Base-by-base conservation (phyloP, 1,140 invertebrate genomes). In the Drosophila simulans region DNA sequence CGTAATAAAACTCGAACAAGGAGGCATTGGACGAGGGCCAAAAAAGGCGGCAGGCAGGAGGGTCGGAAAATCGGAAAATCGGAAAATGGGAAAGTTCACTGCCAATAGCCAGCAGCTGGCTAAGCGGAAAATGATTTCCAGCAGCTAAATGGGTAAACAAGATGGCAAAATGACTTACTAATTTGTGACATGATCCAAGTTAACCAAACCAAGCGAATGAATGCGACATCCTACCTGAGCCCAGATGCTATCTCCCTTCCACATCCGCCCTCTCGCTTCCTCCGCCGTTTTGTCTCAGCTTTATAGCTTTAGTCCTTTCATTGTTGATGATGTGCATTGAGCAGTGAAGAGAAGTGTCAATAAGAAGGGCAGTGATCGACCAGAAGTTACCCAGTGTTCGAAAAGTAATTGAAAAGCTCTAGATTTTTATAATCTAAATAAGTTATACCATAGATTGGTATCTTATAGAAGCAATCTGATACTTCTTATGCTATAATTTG, bases 141-240 rank as follows among this genome's bases (percentile, higher is more conserved):
- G 64, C 64, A 69, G 52, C 70, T 55, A 74, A 74, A 63, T 73
- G 71, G 58, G 73, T 60, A 76, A 66, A 66, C 70, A 76, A 59
- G 75, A 66, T 43, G 68, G 51, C 73, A 58, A 79, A 78, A 65
- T 89, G 85, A 89, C 80, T 90, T 89, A 90, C 80, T 89, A 89
- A 89, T 89, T 89, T 89, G 84, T 68, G 85, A 90, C 76, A 89
- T 84, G 84, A 89, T 89, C 65, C 85, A 80, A 77, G 85, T 89
- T 89, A 90, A 69, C 60, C 77, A 71, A 82, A 35, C 54, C 74
- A 64, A 77, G 55, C 73, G 66, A 59, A 80, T 60, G 68, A 85
- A 71, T 71, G 63, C 49, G 25, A 69, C 63, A 48, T 40, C 43
- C 68, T 70, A 71, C 68, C 68, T 70, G 68, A 48, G 27, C 51